Conservation (phyloP, 1,140 invertebrate species). For the Pogonomyrmex barbatus region DNA sequence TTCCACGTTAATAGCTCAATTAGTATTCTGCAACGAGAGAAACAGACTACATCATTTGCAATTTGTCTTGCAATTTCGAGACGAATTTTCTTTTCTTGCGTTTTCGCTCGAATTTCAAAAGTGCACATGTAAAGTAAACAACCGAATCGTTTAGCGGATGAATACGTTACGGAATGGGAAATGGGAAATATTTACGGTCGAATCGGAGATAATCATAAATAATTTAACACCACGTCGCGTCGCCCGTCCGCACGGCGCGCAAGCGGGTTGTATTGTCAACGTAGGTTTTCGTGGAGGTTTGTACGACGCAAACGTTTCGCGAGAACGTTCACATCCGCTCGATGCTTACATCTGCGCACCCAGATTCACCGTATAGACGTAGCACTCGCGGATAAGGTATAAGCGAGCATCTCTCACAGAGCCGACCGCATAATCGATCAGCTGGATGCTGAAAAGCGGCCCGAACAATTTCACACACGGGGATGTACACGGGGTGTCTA, state of each 20-base stretch:
- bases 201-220: slow-evolving; percentile 56
- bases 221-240: slow-evolving; percentile 44
- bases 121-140: slow-evolving; percentile 33
- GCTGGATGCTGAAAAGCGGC: slow-evolving; percentile 72
- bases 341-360: slow-evolving; percentile 7
- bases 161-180: slow-evolving; percentile 25
- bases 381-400: slow-evolving; percentile 50
- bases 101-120: slow-evolving; percentile 24
- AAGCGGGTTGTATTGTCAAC: slow-evolving; percentile 45
- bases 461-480: slow-evolving; percentile 67
- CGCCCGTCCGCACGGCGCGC: neutral
- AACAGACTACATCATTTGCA: slow-evolving; percentile 23
- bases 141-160: slow-evolving; percentile 40
- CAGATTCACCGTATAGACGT: slow-evolving; percentile 61
- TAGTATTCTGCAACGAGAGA: slow-evolving; percentile 37
- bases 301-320: neutral
- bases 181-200: slow-evolving; percentile 33
- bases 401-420: slow-evolving; percentile 58
- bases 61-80: slow-evolving; percentile 38
- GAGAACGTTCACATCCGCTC: neutral
- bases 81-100: neutral
- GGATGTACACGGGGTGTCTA: slow-evolving; percentile 23
- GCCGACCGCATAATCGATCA: slow-evolving; percentile 72
- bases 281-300: slow-evolving; percentile 6
- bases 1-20: slow-evolving; percentile 44